Conservation (phyloP, 2,888 invertebrate genomes). For the Bellardia bayeri region DNA sequence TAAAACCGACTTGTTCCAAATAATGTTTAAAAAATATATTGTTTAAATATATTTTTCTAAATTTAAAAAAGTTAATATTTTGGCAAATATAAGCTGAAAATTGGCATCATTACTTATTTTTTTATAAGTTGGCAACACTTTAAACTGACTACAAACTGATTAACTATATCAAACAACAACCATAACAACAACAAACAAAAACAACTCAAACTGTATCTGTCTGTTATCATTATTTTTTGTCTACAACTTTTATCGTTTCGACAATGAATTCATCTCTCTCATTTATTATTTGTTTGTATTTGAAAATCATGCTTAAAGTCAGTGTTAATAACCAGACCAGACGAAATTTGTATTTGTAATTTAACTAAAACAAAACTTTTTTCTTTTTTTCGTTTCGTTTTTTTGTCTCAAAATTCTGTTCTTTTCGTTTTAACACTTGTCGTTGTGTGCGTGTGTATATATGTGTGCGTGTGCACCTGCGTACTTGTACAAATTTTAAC, state of each 20-base stretch:
- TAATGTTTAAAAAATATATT: too few species aligned
- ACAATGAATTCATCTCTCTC: slow-evolving; percentile 25
- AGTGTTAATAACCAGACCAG: slow-evolving; percentile 67
- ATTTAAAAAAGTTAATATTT: too few species aligned
- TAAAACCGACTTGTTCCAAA: too few species aligned
- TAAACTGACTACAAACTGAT: not conserved
- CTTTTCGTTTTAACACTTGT: slow-evolving; percentile 60
- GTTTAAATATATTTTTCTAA: too few species aligned
- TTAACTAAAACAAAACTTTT: slow-evolving; percentile 62
- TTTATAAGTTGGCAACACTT: slow-evolving; percentile 39
- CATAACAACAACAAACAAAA: not conserved
- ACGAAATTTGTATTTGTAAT: slow-evolving; percentile 46
- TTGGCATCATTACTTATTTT: not conserved
- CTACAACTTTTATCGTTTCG: slow-evolving; percentile 19
- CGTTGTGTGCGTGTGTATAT: slow-evolving; percentile 38
- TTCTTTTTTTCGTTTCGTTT: slow-evolving; percentile 43
- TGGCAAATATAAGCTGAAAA: too few species aligned
- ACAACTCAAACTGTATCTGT: slow-evolving; percentile 23
- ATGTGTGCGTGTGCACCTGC: slow-evolving; percentile 12
- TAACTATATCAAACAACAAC: not conserved
- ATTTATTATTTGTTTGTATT: slow-evolving; percentile 31
- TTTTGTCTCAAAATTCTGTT: slow-evolving; percentile 58
- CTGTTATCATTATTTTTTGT: slow-evolving; percentile 32
- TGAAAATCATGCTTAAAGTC: slow-evolving; percentile 68
- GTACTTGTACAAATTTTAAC: slow-evolving; percentile 18